Conservation (phyloP, 1,140 invertebrate species). For the Brachionus angularis region DNA sequence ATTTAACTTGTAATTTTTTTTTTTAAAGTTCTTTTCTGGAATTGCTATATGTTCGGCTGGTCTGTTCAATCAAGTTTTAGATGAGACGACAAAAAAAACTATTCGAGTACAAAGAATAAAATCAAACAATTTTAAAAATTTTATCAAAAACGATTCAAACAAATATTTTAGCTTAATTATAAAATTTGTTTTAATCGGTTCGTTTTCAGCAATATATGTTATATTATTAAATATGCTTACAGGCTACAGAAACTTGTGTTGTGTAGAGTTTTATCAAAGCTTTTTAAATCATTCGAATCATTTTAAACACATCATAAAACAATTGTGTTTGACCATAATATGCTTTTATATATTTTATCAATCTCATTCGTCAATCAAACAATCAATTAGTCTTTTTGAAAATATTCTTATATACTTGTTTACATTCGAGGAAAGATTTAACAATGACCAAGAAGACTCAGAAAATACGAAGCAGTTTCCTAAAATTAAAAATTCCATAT, state of each 20-base stretch:
- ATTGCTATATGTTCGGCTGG: neutral
- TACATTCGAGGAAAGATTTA: neutral
- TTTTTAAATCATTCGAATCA: slow-evolving; percentile 13
- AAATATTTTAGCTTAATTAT: neutral
- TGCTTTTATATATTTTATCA: slow-evolving; percentile 22
- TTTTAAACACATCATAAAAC: slow-evolving; percentile 6
- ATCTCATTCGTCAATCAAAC: neutral
- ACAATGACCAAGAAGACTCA: too few relatives aligned
- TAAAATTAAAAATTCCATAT: neutral
- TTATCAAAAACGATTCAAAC: neutral
- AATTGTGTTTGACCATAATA: neutral
- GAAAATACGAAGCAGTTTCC: too few relatives aligned
- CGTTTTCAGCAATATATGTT: neutral
- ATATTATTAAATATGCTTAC: neutral
- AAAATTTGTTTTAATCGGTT: neutral
- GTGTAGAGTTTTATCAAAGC: slow-evolving; percentile 1
- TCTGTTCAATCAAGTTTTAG: neutral
- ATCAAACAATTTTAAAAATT: neutral
- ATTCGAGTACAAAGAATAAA: neutral
- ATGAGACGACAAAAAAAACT: neutral
- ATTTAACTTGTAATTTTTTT: neutral
- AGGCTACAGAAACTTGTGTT: slow-evolving; percentile 1
- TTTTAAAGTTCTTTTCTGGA: slow-evolving; percentile 2
- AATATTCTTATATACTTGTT: neutral
- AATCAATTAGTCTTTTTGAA: neutral